These are phyloP conservation scores for Phrynocephalus vlangalii DNA, from an alignment of 2,797 vertebrate species.

Conservation along the genomic window DNA sequence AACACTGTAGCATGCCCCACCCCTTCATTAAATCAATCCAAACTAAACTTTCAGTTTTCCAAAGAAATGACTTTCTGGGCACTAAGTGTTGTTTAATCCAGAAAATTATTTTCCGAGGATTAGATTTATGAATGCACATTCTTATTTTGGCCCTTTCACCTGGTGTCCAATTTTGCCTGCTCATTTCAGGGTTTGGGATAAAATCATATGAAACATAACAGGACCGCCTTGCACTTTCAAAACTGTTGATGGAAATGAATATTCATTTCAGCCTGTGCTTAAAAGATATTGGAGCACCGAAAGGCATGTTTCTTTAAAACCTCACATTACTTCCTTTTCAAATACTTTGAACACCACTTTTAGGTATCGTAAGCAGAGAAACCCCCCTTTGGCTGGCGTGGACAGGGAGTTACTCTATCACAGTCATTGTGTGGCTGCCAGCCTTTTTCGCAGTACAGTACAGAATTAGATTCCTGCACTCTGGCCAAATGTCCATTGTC, in stretches of 20 bases:
- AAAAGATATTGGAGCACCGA: neutral
- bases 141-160: slow-evolving; percentile 63
- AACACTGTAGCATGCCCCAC: slow-evolving; percentile 38
- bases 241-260: slow-evolving; percentile 18
- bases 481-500: slow-evolving; percentile 49
- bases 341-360: slow-evolving; percentile 34
- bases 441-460: slow-evolving; percentile 40
- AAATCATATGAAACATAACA: slow-evolving; percentile 11
- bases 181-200: slow-evolving; percentile 51
- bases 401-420: slow-evolving; percentile 55
- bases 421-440: slow-evolving; percentile 38
- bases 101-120: slow-evolving; percentile 45
- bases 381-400: slow-evolving; percentile 44
- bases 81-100: slow-evolving; percentile 66
- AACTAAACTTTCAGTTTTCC: slow-evolving; percentile 53
- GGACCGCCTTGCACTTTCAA: slow-evolving; percentile 21
- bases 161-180: slow-evolving; percentile 66
- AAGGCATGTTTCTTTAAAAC: neutral
- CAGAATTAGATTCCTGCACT: slow-evolving; percentile 33
- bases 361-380: slow-evolving; percentile 45
- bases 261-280: slow-evolving; percentile 12
- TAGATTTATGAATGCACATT: slow-evolving; percentile 57
- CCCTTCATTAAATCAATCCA: slow-evolving; percentile 54
- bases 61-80: slow-evolving; percentile 67
- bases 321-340: neutral